Evolutionary conservation across 1,140 invertebrate species (phyloP).

Genomic region (Conopomorpha cramerella): DNA sequence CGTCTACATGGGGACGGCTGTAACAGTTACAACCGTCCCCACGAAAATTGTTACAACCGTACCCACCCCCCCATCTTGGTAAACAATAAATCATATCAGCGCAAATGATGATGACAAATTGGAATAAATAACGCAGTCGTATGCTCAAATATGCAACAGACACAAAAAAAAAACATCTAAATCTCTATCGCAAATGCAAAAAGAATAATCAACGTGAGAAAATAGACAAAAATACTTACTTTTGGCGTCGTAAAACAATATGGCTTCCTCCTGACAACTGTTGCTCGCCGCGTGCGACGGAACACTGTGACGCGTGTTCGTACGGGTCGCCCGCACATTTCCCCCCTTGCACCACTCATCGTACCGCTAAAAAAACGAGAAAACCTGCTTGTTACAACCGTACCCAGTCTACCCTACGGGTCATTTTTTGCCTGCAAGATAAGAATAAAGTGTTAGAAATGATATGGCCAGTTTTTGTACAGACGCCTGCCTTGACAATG

Average conservation of each 20-base stretch:
- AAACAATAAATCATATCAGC: no score
- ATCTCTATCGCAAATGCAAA: neutral
- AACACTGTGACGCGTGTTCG: neutral
- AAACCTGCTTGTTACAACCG: neutral
- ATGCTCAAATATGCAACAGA: neutral
- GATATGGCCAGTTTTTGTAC: no score
- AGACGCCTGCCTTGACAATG: no score
- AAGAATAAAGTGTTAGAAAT: no score
- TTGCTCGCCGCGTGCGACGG: neutral
- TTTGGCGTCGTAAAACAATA: conserved; percentile 1
- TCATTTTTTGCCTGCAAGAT: no score
- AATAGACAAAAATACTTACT: conserved; percentile 1
- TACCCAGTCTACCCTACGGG: conserved; percentile 4
- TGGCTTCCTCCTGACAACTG: neutral
- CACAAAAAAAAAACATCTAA: neutral
- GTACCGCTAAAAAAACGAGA: neutral
- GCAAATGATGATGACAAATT: no score
- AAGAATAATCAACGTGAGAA: neutral
- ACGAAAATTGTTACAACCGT: conserved; percentile 9
- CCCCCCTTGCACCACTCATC: conserved; percentile 2
- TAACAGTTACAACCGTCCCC: conserved; percentile 12
- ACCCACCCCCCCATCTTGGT: conserved; percentile 1
- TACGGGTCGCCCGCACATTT: neutral
- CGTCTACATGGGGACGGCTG: no score
- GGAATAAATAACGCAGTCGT: no score